A percentile compares a stretch with the other conserved stretches of the same genome.
phyloP scores from a whole-genome alignment of 92 coral and sea anemone genomes.

The Heliopora coerulea region DNA sequence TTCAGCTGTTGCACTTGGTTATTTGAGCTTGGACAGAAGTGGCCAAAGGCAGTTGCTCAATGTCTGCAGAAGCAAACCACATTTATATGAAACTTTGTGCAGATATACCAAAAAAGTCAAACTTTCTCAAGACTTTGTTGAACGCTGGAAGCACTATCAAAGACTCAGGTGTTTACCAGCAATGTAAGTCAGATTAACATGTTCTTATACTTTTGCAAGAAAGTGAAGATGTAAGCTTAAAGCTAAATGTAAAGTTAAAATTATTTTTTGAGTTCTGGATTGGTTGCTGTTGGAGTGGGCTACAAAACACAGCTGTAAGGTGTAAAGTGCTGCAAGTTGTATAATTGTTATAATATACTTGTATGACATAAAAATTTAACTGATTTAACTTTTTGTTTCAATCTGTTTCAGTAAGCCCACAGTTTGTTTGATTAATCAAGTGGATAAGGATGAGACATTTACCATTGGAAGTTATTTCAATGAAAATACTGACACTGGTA shows the following conservation, averaged over 20 bases:
- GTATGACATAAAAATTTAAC: no score
- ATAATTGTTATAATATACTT: no score
- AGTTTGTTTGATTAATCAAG: constrained; percentile 16
- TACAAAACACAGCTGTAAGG: no score
- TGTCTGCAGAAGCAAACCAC: constrained; percentile 87
- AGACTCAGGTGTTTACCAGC: constrained; percentile 82
- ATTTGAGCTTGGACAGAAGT: constrained; percentile 78
- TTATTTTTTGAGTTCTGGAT: no score
- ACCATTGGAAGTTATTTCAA: constrained; percentile 32
- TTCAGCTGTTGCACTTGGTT: constrained; percentile 89
- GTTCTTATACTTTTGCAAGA: neutral
- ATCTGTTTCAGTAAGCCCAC: constrained; percentile 19
- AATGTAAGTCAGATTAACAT: constrained; percentile 36
- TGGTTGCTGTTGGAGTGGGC: no score
- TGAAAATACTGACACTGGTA: constrained; percentile 6
- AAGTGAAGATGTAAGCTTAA: no score
- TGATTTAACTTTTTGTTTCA: neutral
- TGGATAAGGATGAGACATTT: constrained; percentile 25
- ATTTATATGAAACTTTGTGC: constrained; percentile 77
- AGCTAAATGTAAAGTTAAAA: no score
- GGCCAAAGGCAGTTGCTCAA: constrained; percentile 94
- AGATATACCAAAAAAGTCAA: constrained; percentile 88
- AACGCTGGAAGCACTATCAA: constrained; percentile 96
- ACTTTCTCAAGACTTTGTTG: constrained; percentile 88
- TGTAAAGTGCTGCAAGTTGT: no score